A percentile compares a stretch with the other conserved stretches of the same genome.
These are phyloP conservation scores for Clistopyga incitator DNA, from an alignment of 2,888 invertebrate genomes.

Conservation along the genomic window DNA sequence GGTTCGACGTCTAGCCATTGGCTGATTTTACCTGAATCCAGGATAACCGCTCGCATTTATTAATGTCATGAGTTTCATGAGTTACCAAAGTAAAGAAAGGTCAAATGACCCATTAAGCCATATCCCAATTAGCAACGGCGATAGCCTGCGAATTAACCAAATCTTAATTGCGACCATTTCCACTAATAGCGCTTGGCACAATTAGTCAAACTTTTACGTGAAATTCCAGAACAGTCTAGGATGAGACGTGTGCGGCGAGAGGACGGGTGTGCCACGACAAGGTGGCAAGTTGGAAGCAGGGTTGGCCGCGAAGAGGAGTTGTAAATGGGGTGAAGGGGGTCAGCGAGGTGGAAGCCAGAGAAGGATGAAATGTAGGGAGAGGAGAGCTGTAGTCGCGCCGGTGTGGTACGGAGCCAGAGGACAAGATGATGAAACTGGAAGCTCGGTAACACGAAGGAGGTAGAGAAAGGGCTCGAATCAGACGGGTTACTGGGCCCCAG, in stretches of 20 bases:
- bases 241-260: conserved; percentile 34
- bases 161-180: conserved; percentile 81
- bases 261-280: conserved; percentile 22
- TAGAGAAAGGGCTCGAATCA: conserved; percentile 53
- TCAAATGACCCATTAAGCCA: conserved; percentile 50
- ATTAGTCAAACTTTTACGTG: conserved; percentile 80
- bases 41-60: conserved; percentile 20
- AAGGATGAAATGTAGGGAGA: conserved; percentile 31
- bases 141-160: conserved; percentile 79
- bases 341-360: conserved; percentile 43
- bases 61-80: background rate
- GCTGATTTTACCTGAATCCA: background rate
- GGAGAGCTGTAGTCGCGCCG: conserved; percentile 40
- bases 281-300: conserved; percentile 50
- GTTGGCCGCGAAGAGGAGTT: conserved; percentile 27
- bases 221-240: conserved; percentile 61
- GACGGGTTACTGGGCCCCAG: conserved; percentile 38
- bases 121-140: conserved; percentile 58
- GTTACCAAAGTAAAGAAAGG: conserved; percentile 19
- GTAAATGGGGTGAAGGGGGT: conserved; percentile 49
- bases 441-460: conserved; percentile 57
- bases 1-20: background rate
- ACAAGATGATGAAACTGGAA: conserved; percentile 66
- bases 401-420: conserved; percentile 55
- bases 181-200: conserved; percentile 78